Percentiles rank a stretch among this genome's conserved stretches.
These are phyloP conservation scores for Tachuris rubrigastra DNA, from an alignment of 2,113 vertebrate species.

Conservation along the genomic window DNA sequence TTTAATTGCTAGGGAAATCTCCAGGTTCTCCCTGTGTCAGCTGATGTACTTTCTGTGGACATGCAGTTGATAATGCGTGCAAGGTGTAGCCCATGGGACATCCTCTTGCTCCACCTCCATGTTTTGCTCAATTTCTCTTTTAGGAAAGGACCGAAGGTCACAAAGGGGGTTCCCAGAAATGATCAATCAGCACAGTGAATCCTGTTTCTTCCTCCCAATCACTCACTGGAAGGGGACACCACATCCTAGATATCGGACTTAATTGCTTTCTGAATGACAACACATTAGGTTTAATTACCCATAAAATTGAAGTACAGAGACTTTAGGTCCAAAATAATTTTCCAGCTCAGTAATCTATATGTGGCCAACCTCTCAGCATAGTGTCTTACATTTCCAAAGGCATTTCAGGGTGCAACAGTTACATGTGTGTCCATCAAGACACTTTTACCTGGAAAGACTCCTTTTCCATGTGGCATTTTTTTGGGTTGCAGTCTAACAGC, in stretches of 20 bases:
- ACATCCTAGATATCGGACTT: conserved; percentile 34
- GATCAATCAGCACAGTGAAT: not conserved
- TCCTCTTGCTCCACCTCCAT: not conserved
- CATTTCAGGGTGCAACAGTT: not conserved
- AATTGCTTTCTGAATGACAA: conserved; percentile 64
- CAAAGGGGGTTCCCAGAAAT: not conserved
- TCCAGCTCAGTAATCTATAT: conserved; percentile 64
- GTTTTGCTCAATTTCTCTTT: not conserved
- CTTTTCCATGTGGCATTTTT: not conserved
- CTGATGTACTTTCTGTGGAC: rapidly evolving
- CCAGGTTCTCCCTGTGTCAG: rapidly evolving
- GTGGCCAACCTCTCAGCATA: not conserved
- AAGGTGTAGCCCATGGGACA: not conserved
- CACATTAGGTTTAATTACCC: conserved; percentile 66
- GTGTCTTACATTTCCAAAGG: conserved; percentile 39
- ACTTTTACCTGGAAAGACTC: not conserved
- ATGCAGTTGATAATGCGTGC: rapidly evolving
- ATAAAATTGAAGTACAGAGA: conserved; percentile 64
- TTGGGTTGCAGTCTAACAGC: not conserved
- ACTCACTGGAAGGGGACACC: conserved; percentile 2
- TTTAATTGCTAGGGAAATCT: not conserved
- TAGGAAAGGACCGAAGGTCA: not conserved
- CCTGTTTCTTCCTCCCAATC: not conserved
- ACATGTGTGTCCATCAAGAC: not conserved
- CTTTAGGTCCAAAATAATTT: conserved; percentile 69